Evolutionary conservation across 2,113 vertebrate species (phyloP), one percentile per base, ranked within the genome.

Genomic region (Sceloporus undulatus): DNA sequence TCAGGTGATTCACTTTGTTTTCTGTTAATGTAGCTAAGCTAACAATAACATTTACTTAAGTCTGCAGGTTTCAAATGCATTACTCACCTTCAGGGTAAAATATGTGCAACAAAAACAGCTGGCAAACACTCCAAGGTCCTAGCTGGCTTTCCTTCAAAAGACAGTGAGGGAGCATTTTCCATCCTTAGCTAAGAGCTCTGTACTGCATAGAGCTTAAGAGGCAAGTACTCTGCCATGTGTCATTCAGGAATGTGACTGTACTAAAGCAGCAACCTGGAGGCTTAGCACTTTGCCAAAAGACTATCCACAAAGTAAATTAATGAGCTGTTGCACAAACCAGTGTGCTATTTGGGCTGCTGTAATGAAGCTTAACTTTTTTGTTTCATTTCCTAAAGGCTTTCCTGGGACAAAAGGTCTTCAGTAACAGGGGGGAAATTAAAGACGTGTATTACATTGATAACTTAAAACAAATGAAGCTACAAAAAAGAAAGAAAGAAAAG

Each of bases 191-290:
- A 19, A 79, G 27, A 77, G 0, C 59, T 56, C 34, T 79, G 66
- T 0, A 81, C 81, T 89, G 68, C n/a, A 66, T 62, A 25, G 10
- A 70, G 56, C 71, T 19, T 1, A 19, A 76, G 23, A 91, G 56
- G 66, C 52, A 91, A 92, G 82, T 5, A 62, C 16, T 48, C 88
- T 84, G 68, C 87, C 80, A 90, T 19, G 0, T 59, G 40, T 81
- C 85, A 66, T 59, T 92, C 66, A 48, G 87, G 65, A 93, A 88
- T 52, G 68, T 76, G n/a, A 56, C 75, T 85, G 62, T 89, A 73
- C 84, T 94, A 56, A 92, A 90, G 91, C 81, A 93, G 87, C 88
- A 92, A 91, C 34, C 59, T 25, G 25, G 48, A 82, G 38, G 34
- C 25, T 80, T 81, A 68, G 56, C 68, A 7, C 65, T 71, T 79